Evolutionary conservation across 2,113 vertebrate genomes (phyloP), one percentile per base, ranked within the genome.

Genomic region (Podilymbus podiceps): DNA sequence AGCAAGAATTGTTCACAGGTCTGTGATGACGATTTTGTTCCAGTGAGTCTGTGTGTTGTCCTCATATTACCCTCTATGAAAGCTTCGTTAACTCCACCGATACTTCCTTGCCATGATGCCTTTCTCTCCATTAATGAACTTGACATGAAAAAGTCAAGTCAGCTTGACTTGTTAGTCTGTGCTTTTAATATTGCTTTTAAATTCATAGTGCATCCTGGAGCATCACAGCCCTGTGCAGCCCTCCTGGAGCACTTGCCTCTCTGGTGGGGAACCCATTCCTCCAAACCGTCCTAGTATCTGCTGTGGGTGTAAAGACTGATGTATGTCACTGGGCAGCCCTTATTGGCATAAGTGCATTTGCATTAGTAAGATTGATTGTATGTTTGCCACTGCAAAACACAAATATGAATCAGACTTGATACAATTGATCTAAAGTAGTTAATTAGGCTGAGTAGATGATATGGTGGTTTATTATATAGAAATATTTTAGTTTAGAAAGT

Each of bases 21-120:
- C 72, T 68, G 17, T 72, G 40, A 33, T 55, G 18, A 59, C 6
- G 6, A 18, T 44, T 92, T 83, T 64, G 9, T 42, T 76, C 59
- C 22, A 50, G 6, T 50, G 6, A 55, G 31, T 74, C 28, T 3
- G 3, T 24, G 28, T 16, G 10, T 33, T 47, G 15, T 64, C 33
- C 49, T 77, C 28, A 6, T 33, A 22, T 25, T 69, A 38, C 25
- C 8, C 16, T 59, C 53, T 25, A 12, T 8, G 28, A 19, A 12
- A 67, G 3, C 2, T 2, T 17, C 1, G 1, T 31, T 68, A 9
- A 27, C 13, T 72, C 27, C 42, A 12, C 9, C 1, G 0, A 5
- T 80, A 9, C 8, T 77, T 74, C 68, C 27, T 62, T 69, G 25
- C 19, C 9, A 24, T 49, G 15, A 27, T 38, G 16, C 5, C 23